phyloP scores from a whole-genome alignment of 2,797 vertebrate species.

The Morelia viridis region DNA sequence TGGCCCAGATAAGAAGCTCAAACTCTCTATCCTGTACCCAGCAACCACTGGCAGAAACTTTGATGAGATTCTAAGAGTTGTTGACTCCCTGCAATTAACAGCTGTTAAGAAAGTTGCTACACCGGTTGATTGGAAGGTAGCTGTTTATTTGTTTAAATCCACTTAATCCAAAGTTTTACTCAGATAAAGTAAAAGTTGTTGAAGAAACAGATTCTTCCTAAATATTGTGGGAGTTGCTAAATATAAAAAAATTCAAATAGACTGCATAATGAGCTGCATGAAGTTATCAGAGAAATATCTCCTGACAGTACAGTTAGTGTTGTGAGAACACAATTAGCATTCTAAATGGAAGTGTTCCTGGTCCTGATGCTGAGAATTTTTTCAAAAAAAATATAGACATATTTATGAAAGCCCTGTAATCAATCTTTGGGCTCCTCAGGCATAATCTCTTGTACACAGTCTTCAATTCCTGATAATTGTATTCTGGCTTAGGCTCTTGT shows the following conservation, averaged over 20 bases:
- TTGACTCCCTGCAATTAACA: conserved; percentile 94
- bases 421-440: neutral
- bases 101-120: conserved; percentile 91
- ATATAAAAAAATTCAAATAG: neutral
- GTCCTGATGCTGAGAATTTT: neutral
- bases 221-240: neutral
- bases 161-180: neutral
- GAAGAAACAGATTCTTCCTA: neutral
- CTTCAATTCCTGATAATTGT: neutral
- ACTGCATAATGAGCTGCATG: neutral
- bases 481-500: neutral
- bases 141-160: neutral
- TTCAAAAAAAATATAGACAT: neutral
- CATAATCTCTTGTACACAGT: neutral
- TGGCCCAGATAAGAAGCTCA: conserved; percentile 95
- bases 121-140: conserved; percentile 96
- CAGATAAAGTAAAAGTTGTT: neutral
- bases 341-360: neutral
- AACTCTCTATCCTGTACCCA: conserved; percentile 96
- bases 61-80: conserved; percentile 88
- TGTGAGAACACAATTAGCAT: neutral
- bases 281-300: neutral
- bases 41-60: conserved; percentile 98
- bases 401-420: neutral
- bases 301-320: neutral